phyloP scores from a whole-genome alignment of 92 coral and sea anemone species.

The Zoanthus sociatus region DNA sequence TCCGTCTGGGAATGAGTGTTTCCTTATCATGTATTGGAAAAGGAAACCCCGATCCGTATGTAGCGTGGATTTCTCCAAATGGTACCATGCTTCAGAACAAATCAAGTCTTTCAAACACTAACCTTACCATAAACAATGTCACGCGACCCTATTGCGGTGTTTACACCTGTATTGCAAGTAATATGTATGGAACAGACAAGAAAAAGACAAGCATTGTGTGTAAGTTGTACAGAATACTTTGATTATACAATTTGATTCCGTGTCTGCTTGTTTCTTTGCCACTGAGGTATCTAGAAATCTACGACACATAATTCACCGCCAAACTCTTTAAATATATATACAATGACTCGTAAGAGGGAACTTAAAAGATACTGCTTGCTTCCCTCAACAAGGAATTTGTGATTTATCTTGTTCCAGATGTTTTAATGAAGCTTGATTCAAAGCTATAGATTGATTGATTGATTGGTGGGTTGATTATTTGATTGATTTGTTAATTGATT shows the following conservation, averaged over 20 bases:
- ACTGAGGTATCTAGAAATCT: too few relatives aligned
- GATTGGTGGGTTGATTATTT: too few relatives aligned
- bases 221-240: constrained; percentile 35
- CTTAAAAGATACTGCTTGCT: too few relatives aligned
- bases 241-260: too few relatives aligned
- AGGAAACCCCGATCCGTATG: constrained; percentile 56
- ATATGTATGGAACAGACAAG: constrained; percentile 42
- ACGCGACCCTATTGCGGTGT: constrained; percentile 21
- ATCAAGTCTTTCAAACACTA: constrained; percentile 24
- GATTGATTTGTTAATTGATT: too few relatives aligned
- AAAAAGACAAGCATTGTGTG: constrained; percentile 59
- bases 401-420: background rate
- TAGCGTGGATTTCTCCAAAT: constrained; percentile 26
- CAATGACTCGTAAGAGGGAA: too few relatives aligned
- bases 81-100: constrained; percentile 35
- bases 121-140: background rate
- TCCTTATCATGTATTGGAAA: constrained; percentile 48
- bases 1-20: constrained; percentile 18
- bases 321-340: too few relatives aligned
- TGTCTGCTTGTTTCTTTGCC: too few relatives aligned
- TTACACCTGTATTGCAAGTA: constrained; percentile 46
- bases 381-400: background rate
- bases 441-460: too few relatives aligned
- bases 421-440: background rate
- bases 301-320: too few relatives aligned